Percentiles rank a stretch among this genome's conserved stretches.
Evolutionary conservation across 2,797 vertebrate species (phyloP).

Genomic region (Arnoldichthys spilopterus): DNA sequence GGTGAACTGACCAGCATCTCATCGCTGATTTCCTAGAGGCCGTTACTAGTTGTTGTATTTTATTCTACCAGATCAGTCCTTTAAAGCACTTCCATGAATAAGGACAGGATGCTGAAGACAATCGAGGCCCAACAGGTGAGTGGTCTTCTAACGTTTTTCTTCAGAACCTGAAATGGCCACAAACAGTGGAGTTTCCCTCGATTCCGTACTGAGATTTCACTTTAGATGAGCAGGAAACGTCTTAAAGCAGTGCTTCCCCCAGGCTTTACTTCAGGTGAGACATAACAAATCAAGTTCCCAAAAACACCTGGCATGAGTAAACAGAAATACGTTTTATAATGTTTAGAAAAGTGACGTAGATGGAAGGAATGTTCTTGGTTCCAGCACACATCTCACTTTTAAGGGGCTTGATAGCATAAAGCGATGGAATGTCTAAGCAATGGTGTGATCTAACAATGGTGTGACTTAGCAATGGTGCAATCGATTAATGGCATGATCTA

Average conservation of each 20-base stretch:
- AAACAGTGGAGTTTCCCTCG: not conserved
- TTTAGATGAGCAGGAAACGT: slow-evolving; percentile 18
- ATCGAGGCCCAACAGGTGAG: not conserved
- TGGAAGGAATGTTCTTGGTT: not conserved
- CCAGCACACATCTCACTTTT: too few relatives aligned
- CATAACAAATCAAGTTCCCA: not conserved
- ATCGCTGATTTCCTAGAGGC: too few relatives aligned
- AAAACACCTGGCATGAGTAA: not conserved
- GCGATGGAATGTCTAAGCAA: not conserved
- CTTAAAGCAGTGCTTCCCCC: not conserved
- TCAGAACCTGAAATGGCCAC: not conserved
- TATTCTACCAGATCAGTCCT: too few relatives aligned
- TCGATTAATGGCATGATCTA: too few relatives aligned
- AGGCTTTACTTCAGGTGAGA: slow-evolving; percentile 1
- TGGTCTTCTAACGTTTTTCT: not conserved
- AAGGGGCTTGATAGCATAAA: not conserved
- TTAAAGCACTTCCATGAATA: not conserved
- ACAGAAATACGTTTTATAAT: not conserved
- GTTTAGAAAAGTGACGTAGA: not conserved
- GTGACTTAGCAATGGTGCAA: not conserved
- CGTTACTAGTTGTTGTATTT: too few relatives aligned
- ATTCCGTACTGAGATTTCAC: not conserved
- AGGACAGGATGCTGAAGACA: too few relatives aligned
- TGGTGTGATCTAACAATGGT: not conserved
- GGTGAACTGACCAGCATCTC: too few relatives aligned